Base-by-base conservation (phyloP, 64 coral and sea anemone species). In the Montipora foliosa region DNA sequence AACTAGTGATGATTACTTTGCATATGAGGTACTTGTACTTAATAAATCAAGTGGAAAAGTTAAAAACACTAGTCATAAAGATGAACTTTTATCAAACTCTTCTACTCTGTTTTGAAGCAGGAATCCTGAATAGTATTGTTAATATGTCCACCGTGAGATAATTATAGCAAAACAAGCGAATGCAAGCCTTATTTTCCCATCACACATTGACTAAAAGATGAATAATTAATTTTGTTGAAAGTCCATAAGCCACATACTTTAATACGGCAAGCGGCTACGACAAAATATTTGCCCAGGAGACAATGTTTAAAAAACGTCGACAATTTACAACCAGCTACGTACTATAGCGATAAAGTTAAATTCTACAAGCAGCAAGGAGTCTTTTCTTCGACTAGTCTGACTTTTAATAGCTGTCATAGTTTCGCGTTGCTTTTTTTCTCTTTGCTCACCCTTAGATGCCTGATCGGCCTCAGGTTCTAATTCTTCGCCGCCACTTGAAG, bases 381-480 rank as follows among this genome's bases (percentile, higher is more conserved):
- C 61, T 14, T 14, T 64, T 64, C 8, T 16, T 64, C 0, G 61
- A 64, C 52, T 7, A 10, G 37, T 37, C 37, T 37, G 37, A 37
- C 37, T 37, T 37, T 37, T 37, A 37, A 37, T 37, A 37, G 37
- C 37, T 37, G 37, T 37, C 37, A 37, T 29, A 37, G 53, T 57
- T 57, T 57, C 11, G 11, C 53, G 6, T 57, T 57, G 53, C 53
- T 8, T 57, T 57, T 57, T 8, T 57, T 8, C 61, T 15, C 13
- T 19, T 64, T 49, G 47, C 67, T 50, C 66, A 86, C 82, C 82
- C 71, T 67, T 70, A 51, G 64, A 50, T 2, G 47, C 14, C 19
- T 86, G 82, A 49, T 86, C 82, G 12, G 82, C 82, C 21, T 86
- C 82, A 0, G 82, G 62, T 72, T 86, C 82, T 24, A 47, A 49